Evolutionary conservation across 1,140 invertebrate genomes (phyloP), one percentile per base, ranked within the genome.

Genomic region (Coelopa frigida): DNA sequence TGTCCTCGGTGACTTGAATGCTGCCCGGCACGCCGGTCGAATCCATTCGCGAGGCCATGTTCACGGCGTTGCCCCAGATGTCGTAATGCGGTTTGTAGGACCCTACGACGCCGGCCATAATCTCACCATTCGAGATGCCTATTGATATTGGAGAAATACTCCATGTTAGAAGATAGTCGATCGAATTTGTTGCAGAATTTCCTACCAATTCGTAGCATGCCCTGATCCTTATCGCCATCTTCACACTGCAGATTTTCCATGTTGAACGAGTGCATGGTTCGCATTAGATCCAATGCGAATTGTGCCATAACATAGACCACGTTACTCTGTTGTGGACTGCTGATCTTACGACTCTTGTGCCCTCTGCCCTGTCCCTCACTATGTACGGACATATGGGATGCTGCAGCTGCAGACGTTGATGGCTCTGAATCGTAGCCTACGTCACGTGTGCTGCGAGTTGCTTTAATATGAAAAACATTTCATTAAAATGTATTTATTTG

Each of bases 21-120:
- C 80, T 79, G 37, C 85, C 85, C 3, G 79, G 73, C 52, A 81
- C 70, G 18, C 89, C 89, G 1, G 84, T 88, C 1, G 84, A 87
- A 55, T 93, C 89, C 87, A 93, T 93, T 55, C 93, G 75, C 6
- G 89, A 93, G 2, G 92, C 90, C 77, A 96, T 88, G 71, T 96
- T 96, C 0, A 95, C 92, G 1, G 89, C 85, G 70, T 95, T 87
- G 0, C 92, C 92, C 92, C 91, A 94, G 52, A 95, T 91, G 65
- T 95, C 67, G 32, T 70, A 70, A 10, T 92, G 75, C 0, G 91
- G 90, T 63, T 94, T 94, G 31, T 84, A 79, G 2, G 85, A 85
- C 1, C 92, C 92, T 11, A 95, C 87, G 6, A 95, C 90, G 2
- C 91, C 92, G 1, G 91, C 91, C 44, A 89, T 88, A 5, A 94